Evolutionary conservation across 2,888 invertebrate genomes (phyloP), one percentile per base, ranked within the genome.

Genomic region (Andrena praecox): DNA sequence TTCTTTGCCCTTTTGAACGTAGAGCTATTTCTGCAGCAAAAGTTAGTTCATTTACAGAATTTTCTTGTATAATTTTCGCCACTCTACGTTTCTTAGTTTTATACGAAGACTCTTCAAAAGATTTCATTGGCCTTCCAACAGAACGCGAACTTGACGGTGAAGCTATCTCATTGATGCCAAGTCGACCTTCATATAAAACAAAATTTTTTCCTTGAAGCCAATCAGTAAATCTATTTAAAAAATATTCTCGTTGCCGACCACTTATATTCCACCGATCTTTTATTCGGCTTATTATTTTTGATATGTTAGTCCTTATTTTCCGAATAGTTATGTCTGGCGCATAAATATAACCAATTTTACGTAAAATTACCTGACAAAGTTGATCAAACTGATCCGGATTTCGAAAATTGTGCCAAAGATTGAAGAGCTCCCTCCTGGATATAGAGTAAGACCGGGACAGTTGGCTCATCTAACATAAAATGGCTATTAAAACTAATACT

Each of bases 11-110:
- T n/a, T 60, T 10, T n/a, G 33, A 62, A 16, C 33, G 60, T 6
- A n/a, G 2, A 33, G 20, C 60, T 33, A 62, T 7, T 62, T 62
- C 33, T 62, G 33, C 60, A 33, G n/a, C 33, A 62, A 62, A 31
- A 62, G 20, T 62, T 16, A 62, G 33, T 62, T 62, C 31, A 10
- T 48, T 10, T 0, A 16, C 48, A 16, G 48, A 48, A 48, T n/a
- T 62, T 31, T 60, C 3, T 16, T 60, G 12, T 60, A 16, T 6
- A 16, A 31, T 5, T 16, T 60, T 60, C 29, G n/a, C 29, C 27
- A 31, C 60, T 60, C 16, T 60, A 10, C 31, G 5, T 16, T 27
- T 60, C 16, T 60, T 60, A 29, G 12, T 60, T 31, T 29, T 60
- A 31, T 29, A 16, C 0, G 59, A 60, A 27, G 1, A 59, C 29